Conservation (phyloP, 1,140 invertebrate species). For the Nymphalis io region DNA sequence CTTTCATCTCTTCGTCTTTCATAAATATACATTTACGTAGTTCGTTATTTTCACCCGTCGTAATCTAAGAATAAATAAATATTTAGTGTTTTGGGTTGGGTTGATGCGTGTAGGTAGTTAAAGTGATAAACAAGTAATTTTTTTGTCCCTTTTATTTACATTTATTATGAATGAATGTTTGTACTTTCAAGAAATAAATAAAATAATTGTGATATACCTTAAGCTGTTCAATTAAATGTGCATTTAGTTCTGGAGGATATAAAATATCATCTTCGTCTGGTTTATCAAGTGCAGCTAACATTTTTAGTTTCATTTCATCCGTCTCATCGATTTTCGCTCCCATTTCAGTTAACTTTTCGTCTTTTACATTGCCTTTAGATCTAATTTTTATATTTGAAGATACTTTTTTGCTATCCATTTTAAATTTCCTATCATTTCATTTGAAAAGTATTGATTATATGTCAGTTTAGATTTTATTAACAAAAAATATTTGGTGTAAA, state of each 20-base stretch:
- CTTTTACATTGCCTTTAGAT: slow-evolving; percentile 55
- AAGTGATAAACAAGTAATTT: slow-evolving; percentile 2
- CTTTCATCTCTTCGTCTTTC: slow-evolving; percentile 79
- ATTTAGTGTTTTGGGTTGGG: not conserved
- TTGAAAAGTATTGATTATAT: not conserved
- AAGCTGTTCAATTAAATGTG: slow-evolving; percentile 73
- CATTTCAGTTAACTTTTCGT: slow-evolving; percentile 55
- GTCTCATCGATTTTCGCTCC: slow-evolving; percentile 72
- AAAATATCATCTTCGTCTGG: slow-evolving; percentile 63
- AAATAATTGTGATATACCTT: slow-evolving; percentile 55
- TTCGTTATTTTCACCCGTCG: slow-evolving; percentile 72
- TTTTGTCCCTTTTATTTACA: no score
- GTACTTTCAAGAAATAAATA: no score
- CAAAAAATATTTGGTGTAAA: not conserved
- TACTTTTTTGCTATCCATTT: slow-evolving; percentile 7
- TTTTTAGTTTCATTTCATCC: slow-evolving; percentile 75
- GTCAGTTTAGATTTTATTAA: not conserved
- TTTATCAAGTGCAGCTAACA: slow-evolving; percentile 62
- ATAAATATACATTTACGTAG: slow-evolving; percentile 71
- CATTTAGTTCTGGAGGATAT: slow-evolving; percentile 74
- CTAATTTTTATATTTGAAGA: slow-evolving; percentile 38
- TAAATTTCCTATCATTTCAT: not conserved
- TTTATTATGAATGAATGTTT: no score
- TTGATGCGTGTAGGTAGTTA: not conserved
- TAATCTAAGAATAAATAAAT: slow-evolving; percentile 48